Evolutionary conservation across 1,140 invertebrate species (phyloP).

Genomic region (Trialeurodes vaporariorum): DNA sequence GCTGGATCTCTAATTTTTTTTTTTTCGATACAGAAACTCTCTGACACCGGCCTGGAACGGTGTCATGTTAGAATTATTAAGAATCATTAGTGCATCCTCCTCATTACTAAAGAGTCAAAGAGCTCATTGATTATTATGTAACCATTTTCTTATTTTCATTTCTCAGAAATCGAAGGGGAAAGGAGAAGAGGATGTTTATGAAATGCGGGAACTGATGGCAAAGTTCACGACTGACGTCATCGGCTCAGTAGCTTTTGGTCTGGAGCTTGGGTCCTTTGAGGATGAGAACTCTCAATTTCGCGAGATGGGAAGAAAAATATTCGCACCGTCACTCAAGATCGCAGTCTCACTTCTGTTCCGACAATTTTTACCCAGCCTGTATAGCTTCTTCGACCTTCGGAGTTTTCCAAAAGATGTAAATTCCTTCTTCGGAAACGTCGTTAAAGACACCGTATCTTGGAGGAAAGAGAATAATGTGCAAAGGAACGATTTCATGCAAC

Average conservation of each 20-base stretch:
- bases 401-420: slow-evolving; percentile 22
- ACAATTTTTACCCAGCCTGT: slow-evolving; percentile 17
- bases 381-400: slow-evolving; percentile 15
- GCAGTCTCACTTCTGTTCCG: slow-evolving; percentile 20
- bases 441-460: slow-evolving; percentile 35
- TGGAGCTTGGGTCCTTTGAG: slow-evolving; percentile 40
- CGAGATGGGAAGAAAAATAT: slow-evolving; percentile 34
- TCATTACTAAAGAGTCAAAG: too few species aligned
- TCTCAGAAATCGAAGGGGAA: slow-evolving; percentile 14
- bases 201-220: slow-evolving; percentile 35
- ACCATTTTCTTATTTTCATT: too few species aligned
- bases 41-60: too few species aligned
- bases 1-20: too few species aligned
- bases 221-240: slow-evolving; percentile 45
- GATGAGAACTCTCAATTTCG: slow-evolving; percentile 39
- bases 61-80: too few species aligned
- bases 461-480: slow-evolving; percentile 34
- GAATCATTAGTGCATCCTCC: too few species aligned
- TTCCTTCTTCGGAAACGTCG: slow-evolving; percentile 37
- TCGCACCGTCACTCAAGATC: slow-evolving; percentile 27
- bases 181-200: slow-evolving; percentile 20
- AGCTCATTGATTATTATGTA: too few species aligned
- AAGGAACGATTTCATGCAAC: slow-evolving; percentile 35
- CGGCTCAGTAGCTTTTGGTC: slow-evolving; percentile 42
- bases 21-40: too few species aligned